Base-by-base conservation (phyloP, 30 jellyfish, hydroid and myxozoan species). In the Catostylus mosaicus region DNA sequence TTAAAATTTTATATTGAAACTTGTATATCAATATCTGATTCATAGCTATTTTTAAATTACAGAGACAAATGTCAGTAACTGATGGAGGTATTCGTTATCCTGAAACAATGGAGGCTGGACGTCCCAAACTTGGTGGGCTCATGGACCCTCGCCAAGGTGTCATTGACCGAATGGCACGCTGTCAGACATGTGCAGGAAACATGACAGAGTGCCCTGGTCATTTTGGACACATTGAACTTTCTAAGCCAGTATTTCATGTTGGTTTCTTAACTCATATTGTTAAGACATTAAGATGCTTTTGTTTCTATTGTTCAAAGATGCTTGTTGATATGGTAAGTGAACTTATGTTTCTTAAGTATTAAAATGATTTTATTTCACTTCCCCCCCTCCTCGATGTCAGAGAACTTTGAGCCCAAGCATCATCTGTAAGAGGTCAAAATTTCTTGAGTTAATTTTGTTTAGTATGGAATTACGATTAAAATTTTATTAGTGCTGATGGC, bases 81-180 rank as follows among this genome's bases (percentile, higher is more conserved):
- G 98, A 89, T 18, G 99, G 97, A 11, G 99, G 99, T 14, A 89
- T 95, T 66, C 73, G 80, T 24, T 95, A 95, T 56, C 96, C 99
- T 9, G 97, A 87, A 71, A 95, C 98, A 3, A 89, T 89, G 98
- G 98, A 95, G 77, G 98, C 96, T 0, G 98, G 98, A 30, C 86
- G 88, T 48, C 97, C 98, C 29, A 95, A 95, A 64, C 67, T 90
- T 73, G 93, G 97, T 24, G 99, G 99, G 20, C 84, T 95, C 14
- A 89, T 95, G 97, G 99, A 95, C 56, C 99, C 99, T 0, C 75
- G 99, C 8, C 99, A 95, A 66, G 99, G 99, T 2, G 89, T 98
- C 36, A 82, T 89, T 52, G 99, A 95, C 35, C 45, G 98, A 43
- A 48, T 67, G 82, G 84, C 93, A 0, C 75, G 95, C 26, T 95